A percentile compares a stretch with the other conserved stretches of the same genome.
Evolutionary conservation across 2,888 invertebrate genomes (phyloP).

Genomic region (Notodonta ziczac): DNA sequence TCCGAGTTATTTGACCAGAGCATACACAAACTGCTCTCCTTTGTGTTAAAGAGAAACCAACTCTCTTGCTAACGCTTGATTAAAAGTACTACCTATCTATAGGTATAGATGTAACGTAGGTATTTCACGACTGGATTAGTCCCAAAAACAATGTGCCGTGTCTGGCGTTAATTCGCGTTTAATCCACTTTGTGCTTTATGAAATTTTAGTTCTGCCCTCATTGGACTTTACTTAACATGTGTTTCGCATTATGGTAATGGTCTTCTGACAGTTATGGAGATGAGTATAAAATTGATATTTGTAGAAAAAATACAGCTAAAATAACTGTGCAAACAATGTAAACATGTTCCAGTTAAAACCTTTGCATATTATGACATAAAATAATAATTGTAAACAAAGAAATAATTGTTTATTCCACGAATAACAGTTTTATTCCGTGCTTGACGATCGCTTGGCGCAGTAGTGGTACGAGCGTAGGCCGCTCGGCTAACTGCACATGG

Average conservation of each 20-base stretch:
- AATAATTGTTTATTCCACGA: too few species aligned
- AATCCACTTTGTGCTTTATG: slow-evolving; percentile 41
- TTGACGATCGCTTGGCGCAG: too few species aligned
- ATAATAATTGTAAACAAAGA: too few species aligned
- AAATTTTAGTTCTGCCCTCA: slow-evolving; percentile 40
- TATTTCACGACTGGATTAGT: slow-evolving; percentile 24
- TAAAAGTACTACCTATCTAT: slow-evolving; percentile 16
- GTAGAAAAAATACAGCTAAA: neutral
- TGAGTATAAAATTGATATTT: slow-evolving; percentile 14
- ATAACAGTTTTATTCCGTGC: too few species aligned
- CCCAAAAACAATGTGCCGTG: slow-evolving; percentile 34
- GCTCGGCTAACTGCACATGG: too few species aligned
- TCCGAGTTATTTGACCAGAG: neutral
- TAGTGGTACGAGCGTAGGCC: too few species aligned
- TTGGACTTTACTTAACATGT: slow-evolving; percentile 26
- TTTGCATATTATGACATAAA: too few species aligned
- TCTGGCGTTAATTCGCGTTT: slow-evolving; percentile 28
- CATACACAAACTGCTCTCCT: neutral
- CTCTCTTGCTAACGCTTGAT: slow-evolving; percentile 23
- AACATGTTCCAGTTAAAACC: too few species aligned
- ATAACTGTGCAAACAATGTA: too few species aligned
- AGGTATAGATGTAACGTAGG: slow-evolving; percentile 14
- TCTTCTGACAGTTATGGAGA: slow-evolving; percentile 6
- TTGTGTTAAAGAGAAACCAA: slow-evolving; percentile 7
- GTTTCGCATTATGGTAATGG: slow-evolving; percentile 13